Conservation (phyloP, 2,113 vertebrate species). For the Zingel zingel region DNA sequence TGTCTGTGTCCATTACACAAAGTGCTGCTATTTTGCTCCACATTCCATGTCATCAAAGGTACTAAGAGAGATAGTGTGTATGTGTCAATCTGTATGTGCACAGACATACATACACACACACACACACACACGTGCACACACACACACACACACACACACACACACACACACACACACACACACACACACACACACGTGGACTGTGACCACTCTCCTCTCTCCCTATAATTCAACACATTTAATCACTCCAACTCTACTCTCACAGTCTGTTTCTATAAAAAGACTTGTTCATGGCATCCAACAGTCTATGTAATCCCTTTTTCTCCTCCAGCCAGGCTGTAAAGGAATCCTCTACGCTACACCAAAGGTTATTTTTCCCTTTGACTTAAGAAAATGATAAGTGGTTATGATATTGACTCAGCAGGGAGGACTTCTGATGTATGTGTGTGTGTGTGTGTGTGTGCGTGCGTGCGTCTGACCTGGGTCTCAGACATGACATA, state of each 20-base stretch:
- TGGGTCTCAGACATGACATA: slow-evolving; percentile 98
- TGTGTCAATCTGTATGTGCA: slow-evolving; percentile 33
- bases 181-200: slow-evolving; percentile 25
- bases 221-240: slow-evolving; percentile 64
- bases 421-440: slow-evolving; percentile 1
- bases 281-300: slow-evolving; percentile 44
- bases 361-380: slow-evolving; percentile 45
- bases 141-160: not conserved
- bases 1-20: slow-evolving; percentile 72
- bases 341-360: slow-evolving; percentile 53
- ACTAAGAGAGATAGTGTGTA: slow-evolving; percentile 46
- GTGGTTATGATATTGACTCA: slow-evolving; percentile 43
- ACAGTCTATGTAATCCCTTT: slow-evolving; percentile 47
- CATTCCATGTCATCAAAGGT: slow-evolving; percentile 73
- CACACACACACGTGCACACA: no score
- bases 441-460: not conserved
- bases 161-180: not conserved
- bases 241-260: slow-evolving; percentile 53
- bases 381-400: slow-evolving; percentile 58
- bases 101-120: slow-evolving; percentile 14
- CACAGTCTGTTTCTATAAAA: slow-evolving; percentile 55
- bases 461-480: slow-evolving; percentile 83
- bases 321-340: slow-evolving; percentile 36
- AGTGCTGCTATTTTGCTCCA: slow-evolving; percentile 74
- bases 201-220: slow-evolving; percentile 46